A percentile compares a stretch with the other conserved stretches of the same genome.
Conservation (phyloP, 2,113 vertebrate genomes). For the Lycocorax pyrrhopterus region DNA sequence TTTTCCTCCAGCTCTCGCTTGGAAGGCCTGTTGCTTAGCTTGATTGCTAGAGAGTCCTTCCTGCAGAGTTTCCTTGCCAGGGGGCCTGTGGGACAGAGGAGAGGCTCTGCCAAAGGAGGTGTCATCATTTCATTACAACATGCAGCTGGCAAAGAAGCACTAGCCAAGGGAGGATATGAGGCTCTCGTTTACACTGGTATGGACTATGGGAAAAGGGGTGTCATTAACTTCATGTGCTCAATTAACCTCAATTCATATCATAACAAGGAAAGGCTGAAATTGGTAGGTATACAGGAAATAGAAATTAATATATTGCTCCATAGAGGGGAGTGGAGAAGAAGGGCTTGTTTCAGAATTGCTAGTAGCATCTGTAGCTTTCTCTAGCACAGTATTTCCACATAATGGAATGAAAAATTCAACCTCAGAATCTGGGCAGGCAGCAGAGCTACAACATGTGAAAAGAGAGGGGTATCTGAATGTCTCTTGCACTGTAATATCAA, state of each 20-base stretch:
- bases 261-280: background rate
- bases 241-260: background rate
- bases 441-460: background rate
- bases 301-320: background rate
- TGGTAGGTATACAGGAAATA: background rate
- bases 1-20: slow-evolving; percentile 95
- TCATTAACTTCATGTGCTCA: background rate
- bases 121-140: background rate
- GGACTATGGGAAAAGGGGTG: background rate
- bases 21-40: slow-evolving; percentile 96
- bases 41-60: slow-evolving; percentile 97
- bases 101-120: slow-evolving; percentile 34
- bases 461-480: background rate
- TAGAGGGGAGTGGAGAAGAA: background rate
- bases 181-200: background rate
- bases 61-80: slow-evolving; percentile 94
- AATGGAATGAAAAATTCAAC: background rate
- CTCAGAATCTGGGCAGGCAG: background rate
- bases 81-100: slow-evolving; percentile 75
- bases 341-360: background rate
- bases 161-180: background rate
- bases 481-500: background rate
- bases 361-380: background rate
- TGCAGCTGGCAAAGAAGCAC: background rate
- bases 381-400: background rate